Evolutionary conservation across 2,113 vertebrate genomes (phyloP).

Genomic region (Trinectes maculatus): DNA sequence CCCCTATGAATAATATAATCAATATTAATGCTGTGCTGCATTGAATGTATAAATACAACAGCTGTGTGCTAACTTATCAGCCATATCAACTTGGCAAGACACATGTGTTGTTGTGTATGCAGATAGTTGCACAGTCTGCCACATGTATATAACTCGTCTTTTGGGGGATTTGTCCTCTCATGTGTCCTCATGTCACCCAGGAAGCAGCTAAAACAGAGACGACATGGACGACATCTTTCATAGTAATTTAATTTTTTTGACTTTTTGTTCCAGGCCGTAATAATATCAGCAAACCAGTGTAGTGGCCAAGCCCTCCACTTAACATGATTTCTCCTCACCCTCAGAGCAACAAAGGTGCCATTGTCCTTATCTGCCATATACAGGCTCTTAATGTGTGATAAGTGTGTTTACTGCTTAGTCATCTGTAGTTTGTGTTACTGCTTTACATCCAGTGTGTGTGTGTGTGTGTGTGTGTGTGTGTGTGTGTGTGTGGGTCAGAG

Average conservation of each 20-base stretch:
- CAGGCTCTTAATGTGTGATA: slow-evolving; percentile 36
- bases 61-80: background rate
- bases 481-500: slow-evolving; percentile 51
- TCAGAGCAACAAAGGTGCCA: slow-evolving; percentile 1
- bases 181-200: no score
- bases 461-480: slow-evolving; percentile 12
- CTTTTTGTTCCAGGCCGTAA: no score
- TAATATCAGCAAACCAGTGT: background rate
- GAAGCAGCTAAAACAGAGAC: no score
- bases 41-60: background rate
- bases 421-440: slow-evolving; percentile 39
- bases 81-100: no score
- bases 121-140: background rate
- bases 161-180: no score
- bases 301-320: background rate
- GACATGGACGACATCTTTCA: no score
- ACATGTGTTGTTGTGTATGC: background rate
- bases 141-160: no score
- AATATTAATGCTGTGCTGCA: background rate
- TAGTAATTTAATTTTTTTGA: no score
- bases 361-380: slow-evolving; percentile 49
- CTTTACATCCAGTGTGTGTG: slow-evolving; percentile 66
- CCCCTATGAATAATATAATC: no score
- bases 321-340: background rate
- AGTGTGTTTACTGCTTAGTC: slow-evolving; percentile 48